phyloP scores from a whole-genome alignment of 1,140 invertebrate genomes.

The Vanessa atalanta region DNA sequence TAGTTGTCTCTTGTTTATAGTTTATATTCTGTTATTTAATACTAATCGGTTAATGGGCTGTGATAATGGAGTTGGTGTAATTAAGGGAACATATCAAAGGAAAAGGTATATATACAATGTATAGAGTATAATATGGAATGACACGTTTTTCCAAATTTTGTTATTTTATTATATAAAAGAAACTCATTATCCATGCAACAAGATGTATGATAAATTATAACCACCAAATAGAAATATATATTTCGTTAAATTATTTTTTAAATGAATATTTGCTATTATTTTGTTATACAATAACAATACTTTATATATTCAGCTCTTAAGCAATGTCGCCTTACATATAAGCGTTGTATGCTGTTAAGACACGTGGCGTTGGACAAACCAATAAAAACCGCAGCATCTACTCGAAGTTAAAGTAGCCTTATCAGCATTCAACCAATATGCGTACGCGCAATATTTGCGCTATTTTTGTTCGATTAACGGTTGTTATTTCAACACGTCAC shows the following conservation, averaged over 20 bases:
- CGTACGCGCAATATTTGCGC: neutral
- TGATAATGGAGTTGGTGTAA: slow-evolving; percentile 70
- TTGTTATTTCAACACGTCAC: neutral
- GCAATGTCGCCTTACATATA: neutral
- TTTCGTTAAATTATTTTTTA: neutral
- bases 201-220: neutral
- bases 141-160: neutral
- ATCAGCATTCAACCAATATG: neutral
- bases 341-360: neutral
- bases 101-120: slow-evolving; percentile 24
- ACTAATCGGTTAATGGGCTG: slow-evolving; percentile 71
- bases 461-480: neutral
- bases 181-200: neutral
- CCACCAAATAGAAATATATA: neutral
- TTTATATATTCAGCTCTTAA: neutral
- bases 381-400: neutral
- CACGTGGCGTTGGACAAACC: neutral
- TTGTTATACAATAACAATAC: neutral
- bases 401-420: neutral
- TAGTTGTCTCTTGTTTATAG: slow-evolving; percentile 67
- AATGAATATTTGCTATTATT: neutral
- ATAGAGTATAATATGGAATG: neutral
- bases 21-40: slow-evolving; percentile 76
- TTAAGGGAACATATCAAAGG: slow-evolving; percentile 66
- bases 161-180: neutral